Conservation (phyloP, 2,888 invertebrate genomes). For the Conus canariensis region DNA sequence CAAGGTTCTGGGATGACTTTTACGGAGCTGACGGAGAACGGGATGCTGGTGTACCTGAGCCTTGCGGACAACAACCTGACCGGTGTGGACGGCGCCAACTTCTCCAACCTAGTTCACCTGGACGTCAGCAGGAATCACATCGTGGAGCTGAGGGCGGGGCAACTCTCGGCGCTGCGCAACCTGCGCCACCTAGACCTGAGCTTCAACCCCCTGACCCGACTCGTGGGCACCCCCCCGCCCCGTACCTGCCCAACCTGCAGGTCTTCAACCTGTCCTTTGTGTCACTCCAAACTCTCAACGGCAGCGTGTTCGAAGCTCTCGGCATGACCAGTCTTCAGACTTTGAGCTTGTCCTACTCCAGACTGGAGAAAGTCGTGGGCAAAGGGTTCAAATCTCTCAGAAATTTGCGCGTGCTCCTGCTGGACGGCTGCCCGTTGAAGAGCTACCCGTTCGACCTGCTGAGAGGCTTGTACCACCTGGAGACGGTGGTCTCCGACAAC, state of each 20-base stretch:
- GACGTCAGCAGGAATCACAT: not conserved
- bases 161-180: not conserved
- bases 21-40: not conserved
- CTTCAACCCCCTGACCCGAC: not conserved
- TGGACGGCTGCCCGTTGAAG: not conserved
- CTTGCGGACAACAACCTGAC: not conserved
- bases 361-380: not conserved
- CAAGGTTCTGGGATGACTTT: not conserved
- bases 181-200: conserved; percentile 6
- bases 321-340: not conserved
- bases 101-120: not conserved
- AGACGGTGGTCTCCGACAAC: not conserved
- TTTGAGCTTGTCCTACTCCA: not conserved
- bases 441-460: conserved; percentile 7
- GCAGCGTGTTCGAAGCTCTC: not conserved
- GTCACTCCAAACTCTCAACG: not conserved
- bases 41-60: not conserved
- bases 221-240: not conserved
- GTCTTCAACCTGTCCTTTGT: conserved; percentile 1
- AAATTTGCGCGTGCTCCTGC: not conserved
- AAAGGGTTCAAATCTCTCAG: conserved; percentile 4
- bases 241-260: not conserved
- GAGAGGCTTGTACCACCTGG: conserved; percentile 14
- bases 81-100: not conserved
- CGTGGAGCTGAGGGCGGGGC: not conserved